Evolutionary conservation across 2,113 vertebrate genomes (phyloP).

Genomic region (Rafetus swinhoei): DNA sequence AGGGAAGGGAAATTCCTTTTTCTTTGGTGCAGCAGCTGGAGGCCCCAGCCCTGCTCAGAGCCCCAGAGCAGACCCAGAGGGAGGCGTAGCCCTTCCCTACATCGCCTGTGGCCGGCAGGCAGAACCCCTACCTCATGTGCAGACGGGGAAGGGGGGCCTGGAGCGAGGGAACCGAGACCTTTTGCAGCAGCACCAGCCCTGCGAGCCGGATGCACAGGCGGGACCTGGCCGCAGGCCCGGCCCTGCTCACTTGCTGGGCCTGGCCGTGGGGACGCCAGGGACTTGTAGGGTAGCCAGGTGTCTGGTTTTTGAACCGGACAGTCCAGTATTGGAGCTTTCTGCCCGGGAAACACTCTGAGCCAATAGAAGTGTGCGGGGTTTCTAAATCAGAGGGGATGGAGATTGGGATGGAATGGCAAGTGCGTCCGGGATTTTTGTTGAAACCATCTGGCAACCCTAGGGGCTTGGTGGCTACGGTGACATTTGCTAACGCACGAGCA

Average conservation of each 20-base stretch:
- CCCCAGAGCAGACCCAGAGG: not conserved
- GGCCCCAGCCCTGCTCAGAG: not conserved
- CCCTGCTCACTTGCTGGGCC: not conserved
- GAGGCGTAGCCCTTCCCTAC: not conserved
- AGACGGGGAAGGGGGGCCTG: not conserved
- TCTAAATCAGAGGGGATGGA: too few species aligned
- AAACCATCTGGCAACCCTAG: too few species aligned
- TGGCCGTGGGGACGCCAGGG: too few species aligned
- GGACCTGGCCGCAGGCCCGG: not conserved
- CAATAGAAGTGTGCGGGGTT: too few species aligned
- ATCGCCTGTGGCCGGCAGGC: not conserved
- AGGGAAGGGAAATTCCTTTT: conserved; percentile 7
- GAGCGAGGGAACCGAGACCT: not conserved
- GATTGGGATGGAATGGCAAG: too few species aligned
- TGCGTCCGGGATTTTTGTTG: too few species aligned
- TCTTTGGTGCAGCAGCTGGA: conserved; percentile 1
- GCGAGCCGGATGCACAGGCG: too few species aligned
- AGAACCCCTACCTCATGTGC: not conserved
- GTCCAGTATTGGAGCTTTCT: too few species aligned
- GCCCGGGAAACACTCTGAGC: too few species aligned
- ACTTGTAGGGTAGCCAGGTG: too few species aligned
- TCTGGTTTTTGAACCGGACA: too few species aligned
- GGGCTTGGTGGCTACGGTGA: not conserved
- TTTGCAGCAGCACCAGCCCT: not conserved
- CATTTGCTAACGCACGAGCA: not conserved